These are phyloP conservation scores for Heteropelma amictum DNA, from an alignment of 2,888 invertebrate species.

Conservation along the genomic window DNA sequence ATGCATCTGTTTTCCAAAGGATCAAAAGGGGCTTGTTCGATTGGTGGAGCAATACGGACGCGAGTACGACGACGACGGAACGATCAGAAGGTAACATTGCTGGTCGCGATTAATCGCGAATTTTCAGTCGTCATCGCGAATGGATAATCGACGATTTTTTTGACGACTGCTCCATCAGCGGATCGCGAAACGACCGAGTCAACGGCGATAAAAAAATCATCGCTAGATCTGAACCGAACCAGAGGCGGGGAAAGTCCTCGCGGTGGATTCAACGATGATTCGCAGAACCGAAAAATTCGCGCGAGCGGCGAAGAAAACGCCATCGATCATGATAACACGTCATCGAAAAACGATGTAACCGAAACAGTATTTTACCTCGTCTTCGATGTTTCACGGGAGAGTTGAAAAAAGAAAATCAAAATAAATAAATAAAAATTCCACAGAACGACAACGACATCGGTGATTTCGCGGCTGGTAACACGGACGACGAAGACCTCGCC, in stretches of 20 bases:
- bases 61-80: slow-evolving; percentile 33
- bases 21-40: slow-evolving; percentile 71
- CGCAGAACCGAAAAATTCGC: slow-evolving; percentile 46
- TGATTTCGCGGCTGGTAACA: slow-evolving; percentile 56
- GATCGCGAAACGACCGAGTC: slow-evolving; percentile 18
- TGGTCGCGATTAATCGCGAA: not conserved
- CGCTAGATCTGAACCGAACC: not conserved
- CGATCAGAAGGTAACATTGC: slow-evolving; percentile 19
- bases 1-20: slow-evolving; percentile 72
- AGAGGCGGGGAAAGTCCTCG: not conserved
- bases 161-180: not conserved
- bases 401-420: not conserved
- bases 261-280: not conserved
- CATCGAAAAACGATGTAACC: slow-evolving; percentile 38
- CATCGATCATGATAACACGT: slow-evolving; percentile 28
- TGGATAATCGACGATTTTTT: not conserved
- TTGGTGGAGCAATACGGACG: slow-evolving; percentile 3
- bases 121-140: not conserved
- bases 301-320: slow-evolving; percentile 62
- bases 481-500: slow-evolving; percentile 70
- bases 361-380: not conserved
- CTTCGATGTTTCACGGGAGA: too few relatives aligned
- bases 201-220: not conserved
- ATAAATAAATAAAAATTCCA: not conserved
- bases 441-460: slow-evolving; percentile 61